Evolutionary conservation across 2,797 vertebrate genomes (phyloP), one percentile per base, ranked within the genome.

Genomic region (Bradypus variegatus): DNA sequence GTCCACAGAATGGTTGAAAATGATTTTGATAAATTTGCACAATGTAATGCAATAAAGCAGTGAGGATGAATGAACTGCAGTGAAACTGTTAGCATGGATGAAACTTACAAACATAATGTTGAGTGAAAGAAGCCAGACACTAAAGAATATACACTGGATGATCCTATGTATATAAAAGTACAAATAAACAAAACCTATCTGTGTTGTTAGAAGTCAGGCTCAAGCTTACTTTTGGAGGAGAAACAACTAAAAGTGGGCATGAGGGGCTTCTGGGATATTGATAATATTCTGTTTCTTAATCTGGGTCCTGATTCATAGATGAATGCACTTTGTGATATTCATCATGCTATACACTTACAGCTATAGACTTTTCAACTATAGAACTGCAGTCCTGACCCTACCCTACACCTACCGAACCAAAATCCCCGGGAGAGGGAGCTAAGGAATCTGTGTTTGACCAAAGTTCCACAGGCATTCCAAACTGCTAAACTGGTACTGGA

Each of bases 1-100:
- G 58, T 38, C 93, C 64, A 79, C 86, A 91, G 64, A 91, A 87
- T 81, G 50, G 75, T 85, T 90, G 91, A 73, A 87, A 90, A 93
- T 91, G 69, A 73, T 88, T 89, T 83, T 65, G 83, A 90, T 90
- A 5, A 88, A 81, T 72, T 93, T 55, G 53, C 65, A 92, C 53
- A 60, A 25, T 86, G 33, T 89, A 50, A 84, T 83, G 41, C 82
- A 77, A 48, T 76, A 55, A 86, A 87, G 45, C 77, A 60, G 18
- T 25, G 65, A 67, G 41, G 78, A 89, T 92, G 75, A 95, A 77
- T 90, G 92, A 88, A 55, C 73, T 78, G 23, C 64, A 62, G 0
- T 58, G 53, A 90, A 94, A 69, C 65, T 67, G 25, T 91, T 55
- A 70, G 19, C 6, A 1, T 55, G 45, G 69, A 45, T 80, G 48